Evolutionary conservation across 2,113 vertebrate species (phyloP), one percentile per base, ranked within the genome.

Genomic region (Ceyx melanurus): DNA sequence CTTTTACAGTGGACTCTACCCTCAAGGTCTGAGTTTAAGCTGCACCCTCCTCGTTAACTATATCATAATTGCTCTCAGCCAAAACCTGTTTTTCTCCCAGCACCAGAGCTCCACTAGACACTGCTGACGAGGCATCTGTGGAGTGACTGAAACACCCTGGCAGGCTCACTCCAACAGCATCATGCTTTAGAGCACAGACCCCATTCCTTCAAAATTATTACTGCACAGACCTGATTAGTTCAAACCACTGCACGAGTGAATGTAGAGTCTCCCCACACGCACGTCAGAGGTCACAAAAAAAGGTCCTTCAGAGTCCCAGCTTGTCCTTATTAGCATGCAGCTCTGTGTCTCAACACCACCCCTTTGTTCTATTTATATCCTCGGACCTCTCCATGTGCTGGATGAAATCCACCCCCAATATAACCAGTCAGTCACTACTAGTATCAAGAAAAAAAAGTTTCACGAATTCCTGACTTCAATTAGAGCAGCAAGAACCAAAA

Each of bases 21-120:
- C 94, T 89, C 81, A 64, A 93, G 93, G 94, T 93, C 92, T 92
- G 78, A 92, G 85, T 94, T 96, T 95, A 94, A 91, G 67, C 88
- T 95, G 93, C 82, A 89, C 91, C 88, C 85, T 94, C 60, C 67
- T 95, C 9, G 1, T 95, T 95, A 95, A 73, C 91, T 62, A 13
- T 29, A 48, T 73, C 54, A 22, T 85, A 94, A 95, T 86, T 91
- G 85, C 75, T 88, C 60, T 80, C 88, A 82, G 72, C 46, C 75
- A 45, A 78, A 95, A 91, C 90, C 82, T 73, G 88, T 74, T 96
- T 92, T 92, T 76, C 78, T 93, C 72, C 88, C 19, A 68, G 80
- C 65, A 68, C 71, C 71, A 82, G 78, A 89, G 82, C 87, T 77
- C 79, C 37, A 57, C 54, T 51, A 80, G 67, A 76, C 64, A 85